Percentiles rank a stretch among this genome's conserved stretches.
phyloP scores from a whole-genome alignment of 1,140 invertebrate species.

The Dendrolimus kikuchii region DNA sequence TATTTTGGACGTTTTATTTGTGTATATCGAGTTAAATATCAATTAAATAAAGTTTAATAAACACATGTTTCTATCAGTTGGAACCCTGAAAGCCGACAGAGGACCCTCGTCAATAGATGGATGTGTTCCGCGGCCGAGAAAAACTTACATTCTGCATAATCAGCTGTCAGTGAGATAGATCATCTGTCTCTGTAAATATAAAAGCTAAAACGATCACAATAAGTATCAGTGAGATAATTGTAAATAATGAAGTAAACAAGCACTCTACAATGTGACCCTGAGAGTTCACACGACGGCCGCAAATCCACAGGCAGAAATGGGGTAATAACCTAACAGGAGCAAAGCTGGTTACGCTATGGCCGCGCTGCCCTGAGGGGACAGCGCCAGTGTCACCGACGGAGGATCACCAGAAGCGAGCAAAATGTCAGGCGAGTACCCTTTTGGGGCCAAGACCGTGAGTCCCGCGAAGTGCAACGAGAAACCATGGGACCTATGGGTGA shows the following conservation, averaged over 20 bases:
- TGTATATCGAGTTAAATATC: slow-evolving; percentile 50
- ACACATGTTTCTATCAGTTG: slow-evolving; percentile 38
- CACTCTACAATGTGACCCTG: slow-evolving; percentile 45
- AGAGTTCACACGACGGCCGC: slow-evolving; percentile 27
- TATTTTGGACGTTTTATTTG: slow-evolving; percentile 62
- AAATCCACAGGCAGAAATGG: slow-evolving; percentile 51
- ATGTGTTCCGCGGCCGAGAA: slow-evolving; percentile 63
- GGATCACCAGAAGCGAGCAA: slow-evolving; percentile 36
- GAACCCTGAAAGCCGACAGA: slow-evolving; percentile 32
- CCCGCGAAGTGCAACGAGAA: slow-evolving; percentile 67
- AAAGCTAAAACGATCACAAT: slow-evolving; percentile 68
- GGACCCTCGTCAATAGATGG: slow-evolving; percentile 55
- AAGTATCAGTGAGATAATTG: slow-evolving; percentile 41
- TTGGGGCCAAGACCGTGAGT: slow-evolving; percentile 52
- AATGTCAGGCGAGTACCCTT: slow-evolving; percentile 61
- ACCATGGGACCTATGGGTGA: slow-evolving; percentile 69
- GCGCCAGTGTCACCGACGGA: slow-evolving; percentile 31
- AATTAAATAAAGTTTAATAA: slow-evolving; percentile 52
- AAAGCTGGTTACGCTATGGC: slow-evolving; percentile 48
- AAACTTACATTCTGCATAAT: slow-evolving; percentile 73
- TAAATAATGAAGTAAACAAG: slow-evolving; percentile 49
- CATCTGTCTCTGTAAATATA: slow-evolving; percentile 73
- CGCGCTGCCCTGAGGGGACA: slow-evolving; percentile 44
- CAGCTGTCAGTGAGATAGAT: slow-evolving; percentile 73
- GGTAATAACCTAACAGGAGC: slow-evolving; percentile 69